These are phyloP conservation scores for Nomada lathburiana DNA, from an alignment of 2,888 invertebrate species.

Conservation along the genomic window DNA sequence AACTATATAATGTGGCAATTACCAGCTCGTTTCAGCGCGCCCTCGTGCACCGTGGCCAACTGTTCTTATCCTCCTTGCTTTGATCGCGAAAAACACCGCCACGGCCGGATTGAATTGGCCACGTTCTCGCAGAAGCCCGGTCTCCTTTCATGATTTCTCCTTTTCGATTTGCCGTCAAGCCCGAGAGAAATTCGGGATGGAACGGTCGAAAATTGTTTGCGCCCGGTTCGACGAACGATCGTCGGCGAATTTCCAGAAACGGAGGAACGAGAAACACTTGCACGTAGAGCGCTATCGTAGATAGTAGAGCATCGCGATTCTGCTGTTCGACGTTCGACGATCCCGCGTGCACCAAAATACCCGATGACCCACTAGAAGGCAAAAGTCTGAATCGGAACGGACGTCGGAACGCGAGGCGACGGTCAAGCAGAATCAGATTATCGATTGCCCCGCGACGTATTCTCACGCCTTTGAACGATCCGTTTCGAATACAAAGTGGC, in stretches of 20 bases:
- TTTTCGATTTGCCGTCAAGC: neutral
- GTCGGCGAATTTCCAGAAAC: neutral
- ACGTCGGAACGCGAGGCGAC: neutral
- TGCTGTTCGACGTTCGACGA: neutral
- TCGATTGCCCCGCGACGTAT: slow-evolving; percentile 18
- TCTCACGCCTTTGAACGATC: slow-evolving; percentile 9
- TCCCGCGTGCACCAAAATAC: slow-evolving; percentile 19
- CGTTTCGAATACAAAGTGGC: slow-evolving; percentile 23
- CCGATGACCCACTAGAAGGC: neutral
- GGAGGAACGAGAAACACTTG: neutral
- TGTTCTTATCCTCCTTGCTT: slow-evolving; percentile 26
- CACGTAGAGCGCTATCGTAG: slow-evolving; percentile 1
- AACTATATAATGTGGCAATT: slow-evolving; percentile 69
- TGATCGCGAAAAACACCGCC: slow-evolving; percentile 10
- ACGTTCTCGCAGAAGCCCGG: neutral
- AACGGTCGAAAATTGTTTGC: neutral
- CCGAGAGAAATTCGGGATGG: neutral
- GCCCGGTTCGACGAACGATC: neutral
- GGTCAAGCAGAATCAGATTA: slow-evolving; percentile 22
- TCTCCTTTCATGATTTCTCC: neutral
- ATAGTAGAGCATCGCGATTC: slow-evolving; percentile 8
- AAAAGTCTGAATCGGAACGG: slow-evolving; percentile 7
- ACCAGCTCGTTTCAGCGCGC: slow-evolving; percentile 66
- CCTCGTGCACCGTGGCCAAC: slow-evolving; percentile 6
- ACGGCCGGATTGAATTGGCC: slow-evolving; percentile 48